Conservation (phyloP, 2,113 vertebrate genomes). For the Theristicus caerulescens region DNA sequence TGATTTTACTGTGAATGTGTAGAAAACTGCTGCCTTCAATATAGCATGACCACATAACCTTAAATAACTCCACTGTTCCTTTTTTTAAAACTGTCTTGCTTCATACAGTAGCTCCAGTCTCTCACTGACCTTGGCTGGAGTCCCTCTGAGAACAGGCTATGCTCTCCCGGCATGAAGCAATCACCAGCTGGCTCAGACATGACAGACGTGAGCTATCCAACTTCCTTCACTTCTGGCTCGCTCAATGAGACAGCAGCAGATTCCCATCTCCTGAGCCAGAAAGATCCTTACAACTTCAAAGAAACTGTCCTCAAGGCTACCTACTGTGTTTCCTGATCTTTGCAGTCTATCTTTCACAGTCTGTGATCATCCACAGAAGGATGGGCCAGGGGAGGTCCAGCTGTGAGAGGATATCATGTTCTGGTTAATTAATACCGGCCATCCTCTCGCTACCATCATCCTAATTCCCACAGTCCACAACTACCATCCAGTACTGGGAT, state of each 20-base stretch:
- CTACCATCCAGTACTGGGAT: neutral
- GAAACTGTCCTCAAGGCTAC: neutral
- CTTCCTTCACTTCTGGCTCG: neutral
- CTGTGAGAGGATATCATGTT: neutral
- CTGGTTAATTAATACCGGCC: neutral
- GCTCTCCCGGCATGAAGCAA: neutral
- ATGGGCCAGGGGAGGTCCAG: neutral
- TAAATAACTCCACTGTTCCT: neutral
- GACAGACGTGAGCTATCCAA: neutral
- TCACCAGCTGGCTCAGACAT: conserved; percentile 30
- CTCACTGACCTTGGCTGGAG: conserved; percentile 20
- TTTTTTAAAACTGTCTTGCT: neutral
- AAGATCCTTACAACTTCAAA: conserved; percentile 14
- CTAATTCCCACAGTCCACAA: neutral
- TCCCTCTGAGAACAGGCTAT: neutral
- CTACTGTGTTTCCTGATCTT: neutral
- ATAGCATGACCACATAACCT: neutral
- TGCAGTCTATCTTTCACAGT: neutral
- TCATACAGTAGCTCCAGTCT: neutral
- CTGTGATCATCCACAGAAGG: neutral
- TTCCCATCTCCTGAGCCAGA: conserved; percentile 1
- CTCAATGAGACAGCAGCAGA: neutral
- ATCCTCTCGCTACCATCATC: neutral
- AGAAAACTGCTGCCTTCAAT: neutral
- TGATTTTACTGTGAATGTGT: neutral